A percentile compares a stretch with the other conserved stretches of the same genome.
Conservation (phyloP, 2,113 vertebrate genomes). For the Mus spicilegus region DNA sequence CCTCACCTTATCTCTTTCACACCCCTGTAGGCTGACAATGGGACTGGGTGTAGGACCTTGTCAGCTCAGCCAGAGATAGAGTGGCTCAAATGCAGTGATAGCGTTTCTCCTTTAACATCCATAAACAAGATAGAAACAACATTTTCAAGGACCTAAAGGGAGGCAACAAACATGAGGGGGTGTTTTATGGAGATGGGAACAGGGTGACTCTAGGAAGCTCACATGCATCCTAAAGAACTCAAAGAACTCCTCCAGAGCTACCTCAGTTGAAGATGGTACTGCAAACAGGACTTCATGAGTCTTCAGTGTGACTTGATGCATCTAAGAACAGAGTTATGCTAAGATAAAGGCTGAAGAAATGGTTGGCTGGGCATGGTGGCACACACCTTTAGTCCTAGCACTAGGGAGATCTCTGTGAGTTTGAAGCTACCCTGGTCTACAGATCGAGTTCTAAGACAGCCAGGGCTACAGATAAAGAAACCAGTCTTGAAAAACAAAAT, state of each 20-base stretch:
- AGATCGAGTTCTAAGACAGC: neutral
- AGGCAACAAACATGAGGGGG: neutral
- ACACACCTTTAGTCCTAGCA: neutral
- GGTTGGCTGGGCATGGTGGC: neutral
- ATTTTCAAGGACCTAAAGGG: neutral
- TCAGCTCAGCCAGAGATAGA: conserved; percentile 68
- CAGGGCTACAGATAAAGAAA: neutral
- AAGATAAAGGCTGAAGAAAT: conserved; percentile 45
- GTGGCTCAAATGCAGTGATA: conserved; percentile 26
- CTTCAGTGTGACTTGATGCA: neutral
- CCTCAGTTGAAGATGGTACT: conserved; percentile 4
- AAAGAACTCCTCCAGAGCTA: neutral
- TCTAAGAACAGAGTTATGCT: neutral
- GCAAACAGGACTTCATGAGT: neutral
- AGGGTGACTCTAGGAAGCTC: neutral
- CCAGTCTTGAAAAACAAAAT: neutral
- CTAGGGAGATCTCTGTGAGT: neutral
- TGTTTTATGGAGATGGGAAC: neutral
- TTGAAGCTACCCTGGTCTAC: neutral
- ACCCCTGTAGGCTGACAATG: conserved; percentile 77
- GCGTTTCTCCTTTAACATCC: too few relatives aligned
- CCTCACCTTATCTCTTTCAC: conserved; percentile 74
- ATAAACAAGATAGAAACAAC: conserved; percentile 22
- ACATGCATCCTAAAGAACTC: neutral
- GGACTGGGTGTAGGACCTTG: conserved; percentile 65